phyloP scores from a whole-genome alignment of 2,888 invertebrate species.

The Lasioglossum oenotherae region DNA sequence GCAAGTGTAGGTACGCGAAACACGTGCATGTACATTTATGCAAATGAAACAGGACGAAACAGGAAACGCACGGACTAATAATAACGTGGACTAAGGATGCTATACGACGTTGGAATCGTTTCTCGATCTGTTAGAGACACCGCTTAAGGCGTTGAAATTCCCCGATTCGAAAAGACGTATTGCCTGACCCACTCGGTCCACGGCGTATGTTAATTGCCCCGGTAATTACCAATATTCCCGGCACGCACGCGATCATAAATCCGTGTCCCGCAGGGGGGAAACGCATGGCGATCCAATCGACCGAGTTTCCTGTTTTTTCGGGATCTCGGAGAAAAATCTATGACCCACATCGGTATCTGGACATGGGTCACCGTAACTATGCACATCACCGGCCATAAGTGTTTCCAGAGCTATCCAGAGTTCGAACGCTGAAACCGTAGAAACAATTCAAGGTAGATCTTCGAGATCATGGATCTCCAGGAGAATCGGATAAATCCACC shows the following conservation, averaged over 20 bases:
- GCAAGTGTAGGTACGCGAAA: not conserved
- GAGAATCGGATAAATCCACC: not conserved
- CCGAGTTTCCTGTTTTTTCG: constrained; percentile 23
- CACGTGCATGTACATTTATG: not conserved
- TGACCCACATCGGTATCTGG: not conserved
- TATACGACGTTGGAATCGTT: not conserved
- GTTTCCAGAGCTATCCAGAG: not conserved
- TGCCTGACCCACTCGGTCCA: constrained; percentile 25
- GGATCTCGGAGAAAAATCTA: constrained; percentile 7
- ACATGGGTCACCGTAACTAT: not conserved
- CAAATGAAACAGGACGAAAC: not conserved
- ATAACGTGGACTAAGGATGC: not conserved
- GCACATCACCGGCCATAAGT: not conserved
- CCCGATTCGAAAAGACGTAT: constrained; percentile 31
- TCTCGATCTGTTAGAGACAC: not conserved
- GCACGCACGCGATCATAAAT: constrained; percentile 24
- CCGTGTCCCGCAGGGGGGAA: not conserved
- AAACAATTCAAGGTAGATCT: no score
- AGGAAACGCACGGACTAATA: not conserved
- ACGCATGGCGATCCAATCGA: constrained; percentile 20
- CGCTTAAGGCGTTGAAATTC: constrained; percentile 6
- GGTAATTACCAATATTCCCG: constrained; percentile 51
- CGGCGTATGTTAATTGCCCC: constrained; percentile 41
- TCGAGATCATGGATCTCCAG: not conserved
- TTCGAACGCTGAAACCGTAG: no score